phyloP scores from a whole-genome alignment of 64 coral and sea anemone genomes.

The Actinia tenebrosa region DNA sequence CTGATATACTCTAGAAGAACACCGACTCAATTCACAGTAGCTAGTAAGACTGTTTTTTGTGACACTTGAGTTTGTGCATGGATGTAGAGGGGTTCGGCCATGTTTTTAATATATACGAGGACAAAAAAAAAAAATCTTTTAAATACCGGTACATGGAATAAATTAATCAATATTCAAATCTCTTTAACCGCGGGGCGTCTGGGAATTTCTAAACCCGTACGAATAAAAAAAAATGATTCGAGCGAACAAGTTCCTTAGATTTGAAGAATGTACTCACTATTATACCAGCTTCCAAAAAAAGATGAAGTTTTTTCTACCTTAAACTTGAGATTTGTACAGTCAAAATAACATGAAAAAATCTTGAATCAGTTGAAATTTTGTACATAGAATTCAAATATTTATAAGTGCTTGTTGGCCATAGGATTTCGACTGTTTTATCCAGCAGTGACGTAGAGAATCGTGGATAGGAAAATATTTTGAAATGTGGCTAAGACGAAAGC shows the following conservation, averaged over 20 bases:
- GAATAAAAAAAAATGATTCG: slow-evolving; percentile 4
- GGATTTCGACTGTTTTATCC: not conserved
- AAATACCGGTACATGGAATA: not conserved
- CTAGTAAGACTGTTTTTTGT: too few relatives aligned
- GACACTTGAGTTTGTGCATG: not conserved
- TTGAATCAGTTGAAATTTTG: not conserved
- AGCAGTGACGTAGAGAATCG: not conserved
- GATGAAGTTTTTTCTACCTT: too few relatives aligned
- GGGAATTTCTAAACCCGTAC: not conserved
- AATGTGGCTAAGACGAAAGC: not conserved
- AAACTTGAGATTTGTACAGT: too few relatives aligned
- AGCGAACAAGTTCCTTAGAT: not conserved
- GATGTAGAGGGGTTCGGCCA: not conserved
- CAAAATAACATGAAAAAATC: not conserved
- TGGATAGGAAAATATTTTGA: not conserved
- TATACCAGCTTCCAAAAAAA: too few relatives aligned
- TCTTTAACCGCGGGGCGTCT: not conserved
- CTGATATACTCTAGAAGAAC: not conserved
- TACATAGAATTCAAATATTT: not conserved
- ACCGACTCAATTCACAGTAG: not conserved
- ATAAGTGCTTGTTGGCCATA: not conserved
- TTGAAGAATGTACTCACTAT: too few relatives aligned
- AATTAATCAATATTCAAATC: slow-evolving; percentile 8
- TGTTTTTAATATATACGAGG: not conserved
- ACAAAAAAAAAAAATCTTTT: not conserved